Percentiles rank a stretch among this genome's conserved stretches.
These are phyloP conservation scores for Rattus norvegicus DNA, from an alignment of 2,113 vertebrate genomes.

Conservation along the genomic window DNA sequence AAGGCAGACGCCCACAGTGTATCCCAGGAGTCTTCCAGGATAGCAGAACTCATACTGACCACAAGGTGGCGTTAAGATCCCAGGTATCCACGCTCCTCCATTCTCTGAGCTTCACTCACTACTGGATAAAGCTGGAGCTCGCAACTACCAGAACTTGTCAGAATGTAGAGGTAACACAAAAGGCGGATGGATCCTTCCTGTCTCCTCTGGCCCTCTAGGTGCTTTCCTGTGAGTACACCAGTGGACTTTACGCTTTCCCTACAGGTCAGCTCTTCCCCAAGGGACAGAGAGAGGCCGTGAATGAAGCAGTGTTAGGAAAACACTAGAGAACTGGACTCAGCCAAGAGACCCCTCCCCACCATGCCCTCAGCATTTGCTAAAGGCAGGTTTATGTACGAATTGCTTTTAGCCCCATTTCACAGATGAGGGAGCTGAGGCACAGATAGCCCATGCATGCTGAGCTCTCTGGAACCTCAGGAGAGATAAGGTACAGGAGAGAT, in stretches of 20 bases:
- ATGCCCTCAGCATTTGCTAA: neutral
- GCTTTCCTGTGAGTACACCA: neutral
- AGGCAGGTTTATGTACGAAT: neutral
- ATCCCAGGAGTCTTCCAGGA: neutral
- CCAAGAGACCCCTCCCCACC: neutral
- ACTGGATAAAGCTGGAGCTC: rapidly evolving
- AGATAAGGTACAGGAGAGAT: too few relatives aligned
- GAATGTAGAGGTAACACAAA: neutral
- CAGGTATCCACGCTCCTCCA: neutral
- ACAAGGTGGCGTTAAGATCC: constrained; percentile 69
- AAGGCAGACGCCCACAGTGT: too few relatives aligned
- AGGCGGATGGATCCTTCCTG: neutral
- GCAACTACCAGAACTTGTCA: neutral
- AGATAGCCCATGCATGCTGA: neutral
- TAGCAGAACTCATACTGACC: neutral
- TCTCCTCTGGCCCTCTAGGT: neutral
- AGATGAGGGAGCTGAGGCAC: neutral
- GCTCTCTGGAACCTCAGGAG: neutral
- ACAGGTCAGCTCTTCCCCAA: neutral
- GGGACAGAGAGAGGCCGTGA: neutral
- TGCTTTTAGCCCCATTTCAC: neutral
- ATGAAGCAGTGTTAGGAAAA: neutral
- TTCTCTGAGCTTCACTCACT: neutral
- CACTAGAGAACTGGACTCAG: neutral
- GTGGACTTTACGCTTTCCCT: neutral